Percentiles rank a stretch among this genome's conserved stretches.
Conservation (phyloP, 1,140 invertebrate species). For the Reticulitermes speratus region DNA sequence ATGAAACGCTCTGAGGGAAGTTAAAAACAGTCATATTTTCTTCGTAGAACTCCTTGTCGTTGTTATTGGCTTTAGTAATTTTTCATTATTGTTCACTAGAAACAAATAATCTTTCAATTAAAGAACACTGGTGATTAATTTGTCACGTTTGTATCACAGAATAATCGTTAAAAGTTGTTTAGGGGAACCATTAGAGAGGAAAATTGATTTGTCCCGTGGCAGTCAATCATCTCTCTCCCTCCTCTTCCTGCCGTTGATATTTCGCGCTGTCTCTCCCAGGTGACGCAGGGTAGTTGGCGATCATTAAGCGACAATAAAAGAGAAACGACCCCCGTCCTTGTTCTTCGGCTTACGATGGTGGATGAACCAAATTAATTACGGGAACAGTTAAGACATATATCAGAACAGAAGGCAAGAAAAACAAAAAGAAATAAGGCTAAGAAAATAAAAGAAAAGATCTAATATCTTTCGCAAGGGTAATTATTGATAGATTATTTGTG, state of each 20-base stretch:
- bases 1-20: too few species aligned
- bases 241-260: not conserved
- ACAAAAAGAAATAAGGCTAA: not conserved
- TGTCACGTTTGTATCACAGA: not conserved
- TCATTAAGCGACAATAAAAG: conserved; percentile 25
- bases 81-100: not conserved
- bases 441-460: conserved; percentile 14
- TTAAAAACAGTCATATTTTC: too few species aligned
- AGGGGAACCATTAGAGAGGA: not conserved
- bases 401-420: not conserved
- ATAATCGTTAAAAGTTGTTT: not conserved
- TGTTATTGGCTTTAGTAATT: not conserved
- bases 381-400: conserved; percentile 18
- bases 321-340: conserved; percentile 2
- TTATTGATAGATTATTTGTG: conserved; percentile 30
- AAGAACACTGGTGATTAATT: not conserved
- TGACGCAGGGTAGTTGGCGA: conserved; percentile 13
- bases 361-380: conserved; percentile 24
- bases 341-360: not conserved
- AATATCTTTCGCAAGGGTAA: conserved; percentile 31
- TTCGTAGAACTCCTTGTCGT: too few species aligned
- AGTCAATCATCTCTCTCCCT: not conserved
- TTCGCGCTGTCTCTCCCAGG: conserved; percentile 23
- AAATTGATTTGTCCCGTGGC: conserved; percentile 20
- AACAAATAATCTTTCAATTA: not conserved